phyloP scores from a whole-genome alignment of 53 echinoderm and acorn worm species.

The Crossaster papposus region DNA sequence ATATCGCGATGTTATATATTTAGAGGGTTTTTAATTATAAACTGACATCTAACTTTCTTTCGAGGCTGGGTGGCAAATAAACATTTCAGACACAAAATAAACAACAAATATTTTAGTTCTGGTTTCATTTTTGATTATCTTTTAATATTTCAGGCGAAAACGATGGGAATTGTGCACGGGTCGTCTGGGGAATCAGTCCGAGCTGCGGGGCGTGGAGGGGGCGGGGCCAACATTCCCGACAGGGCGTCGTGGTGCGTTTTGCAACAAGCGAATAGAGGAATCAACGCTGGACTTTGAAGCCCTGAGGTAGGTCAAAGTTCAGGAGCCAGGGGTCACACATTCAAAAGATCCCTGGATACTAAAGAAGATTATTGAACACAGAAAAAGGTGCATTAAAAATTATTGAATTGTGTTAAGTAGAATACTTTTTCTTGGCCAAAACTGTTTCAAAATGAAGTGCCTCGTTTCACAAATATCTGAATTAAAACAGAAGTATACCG shows the following conservation, averaged over 20 bases:
- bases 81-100: too few relatives aligned
- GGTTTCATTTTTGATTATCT: background rate
- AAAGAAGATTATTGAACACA: background rate
- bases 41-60: too few relatives aligned
- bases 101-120: background rate
- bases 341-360: background rate
- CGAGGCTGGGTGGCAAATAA: too few relatives aligned
- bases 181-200: constrained; percentile 33
- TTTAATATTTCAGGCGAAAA: constrained; percentile 33
- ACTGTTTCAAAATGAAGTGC: too few relatives aligned
- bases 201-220: background rate
- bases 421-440: too few relatives aligned
- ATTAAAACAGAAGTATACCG: too few relatives aligned
- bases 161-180: constrained; percentile 54
- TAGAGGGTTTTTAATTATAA: too few relatives aligned
- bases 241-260: constrained; percentile 56
- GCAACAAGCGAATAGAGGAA: constrained; percentile 32
- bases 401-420: too few relatives aligned
- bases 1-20: too few relatives aligned
- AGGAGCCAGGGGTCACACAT: background rate
- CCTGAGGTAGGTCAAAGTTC: constrained; percentile 39
- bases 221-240: constrained; percentile 19
- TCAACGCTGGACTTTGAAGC: constrained; percentile 42
- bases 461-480: too few relatives aligned
- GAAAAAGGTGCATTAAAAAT: too few relatives aligned